Conservation (phyloP, 2,888 invertebrate genomes). For the Andrena bicolor region DNA sequence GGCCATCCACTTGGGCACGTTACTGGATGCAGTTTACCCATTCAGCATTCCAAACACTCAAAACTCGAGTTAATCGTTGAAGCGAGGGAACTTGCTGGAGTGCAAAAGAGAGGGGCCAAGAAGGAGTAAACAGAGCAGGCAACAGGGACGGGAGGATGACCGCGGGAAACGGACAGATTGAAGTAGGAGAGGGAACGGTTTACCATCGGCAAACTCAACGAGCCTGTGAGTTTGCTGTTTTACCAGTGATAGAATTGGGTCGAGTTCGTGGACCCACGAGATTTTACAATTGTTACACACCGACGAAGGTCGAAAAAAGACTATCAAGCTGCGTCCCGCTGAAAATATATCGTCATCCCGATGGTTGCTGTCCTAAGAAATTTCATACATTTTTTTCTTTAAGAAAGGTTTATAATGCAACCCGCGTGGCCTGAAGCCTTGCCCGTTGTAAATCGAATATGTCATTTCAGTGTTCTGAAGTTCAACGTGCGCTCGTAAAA, state of each 20-base stretch:
- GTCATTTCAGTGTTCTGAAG: no score
- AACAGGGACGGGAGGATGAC: conserved; percentile 39
- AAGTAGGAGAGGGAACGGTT: conserved; percentile 64
- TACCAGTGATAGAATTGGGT: conserved; percentile 75
- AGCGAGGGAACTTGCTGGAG: conserved; percentile 63
- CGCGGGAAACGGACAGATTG: conserved; percentile 52
- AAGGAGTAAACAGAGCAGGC: conserved; percentile 48
- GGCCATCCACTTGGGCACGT: conserved; percentile 73
- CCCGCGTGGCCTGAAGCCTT: no score
- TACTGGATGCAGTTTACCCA: conserved; percentile 77
- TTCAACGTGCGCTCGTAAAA: no score
- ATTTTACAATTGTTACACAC: conserved; percentile 34
- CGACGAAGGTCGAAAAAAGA: conserved; percentile 5
- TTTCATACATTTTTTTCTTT: no score
- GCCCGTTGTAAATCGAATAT: no score
- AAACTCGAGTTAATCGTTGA: conserved; percentile 80
- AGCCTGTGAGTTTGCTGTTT: conserved; percentile 76
- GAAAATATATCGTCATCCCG: background rate
- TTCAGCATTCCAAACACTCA: conserved; percentile 79
- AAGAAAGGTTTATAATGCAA: no score
- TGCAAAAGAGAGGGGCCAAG: conserved; percentile 24
- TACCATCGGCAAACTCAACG: conserved; percentile 75
- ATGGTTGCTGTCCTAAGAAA: no score
- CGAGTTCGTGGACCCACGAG: conserved; percentile 57
- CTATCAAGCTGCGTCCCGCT: conserved; percentile 4